Conservation (phyloP, 2,113 vertebrate genomes). For the Heterotis niloticus region DNA sequence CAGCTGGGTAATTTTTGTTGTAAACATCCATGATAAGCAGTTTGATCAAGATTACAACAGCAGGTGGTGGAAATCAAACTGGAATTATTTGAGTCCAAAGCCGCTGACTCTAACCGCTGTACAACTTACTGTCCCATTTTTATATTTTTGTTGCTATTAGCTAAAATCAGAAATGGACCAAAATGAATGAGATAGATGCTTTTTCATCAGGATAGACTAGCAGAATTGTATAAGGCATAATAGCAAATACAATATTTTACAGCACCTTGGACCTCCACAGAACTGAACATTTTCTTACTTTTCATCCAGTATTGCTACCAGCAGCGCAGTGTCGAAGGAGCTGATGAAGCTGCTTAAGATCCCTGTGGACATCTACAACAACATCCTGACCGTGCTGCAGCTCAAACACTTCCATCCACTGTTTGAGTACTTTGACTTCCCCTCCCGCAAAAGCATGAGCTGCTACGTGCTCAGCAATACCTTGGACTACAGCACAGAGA, state of each 20-base stretch:
- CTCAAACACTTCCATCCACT: slow-evolving; percentile 94
- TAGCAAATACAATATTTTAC: not conserved
- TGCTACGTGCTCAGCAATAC: slow-evolving; percentile 95
- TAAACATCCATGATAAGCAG: too few species aligned
- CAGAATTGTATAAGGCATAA: not conserved
- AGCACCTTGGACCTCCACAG: not conserved
- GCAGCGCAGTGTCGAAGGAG: slow-evolving; percentile 95
- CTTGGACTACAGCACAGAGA: slow-evolving; percentile 90
- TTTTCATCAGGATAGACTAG: not conserved
- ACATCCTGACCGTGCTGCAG: slow-evolving; percentile 87
- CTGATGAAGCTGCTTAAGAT: slow-evolving; percentile 95
- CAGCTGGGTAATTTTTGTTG: too few species aligned
- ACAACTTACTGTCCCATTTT: too few species aligned
- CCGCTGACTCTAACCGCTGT: too few species aligned
- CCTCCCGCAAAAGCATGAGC: slow-evolving; percentile 97
- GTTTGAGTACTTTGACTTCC: slow-evolving; percentile 97
- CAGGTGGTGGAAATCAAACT: too few species aligned
- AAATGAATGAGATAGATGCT: not conserved
- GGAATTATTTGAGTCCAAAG: too few species aligned
- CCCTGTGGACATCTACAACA: slow-evolving; percentile 95
- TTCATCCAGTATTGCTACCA: slow-evolving; percentile 83
- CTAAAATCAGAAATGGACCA: too few species aligned
- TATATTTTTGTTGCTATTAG: too few species aligned
- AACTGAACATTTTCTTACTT: not conserved
- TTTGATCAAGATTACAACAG: too few species aligned